Evolutionary conservation across 2,888 invertebrate genomes (phyloP), one percentile per base, ranked within the genome.

Genomic region (Agrochola macilenta): DNA sequence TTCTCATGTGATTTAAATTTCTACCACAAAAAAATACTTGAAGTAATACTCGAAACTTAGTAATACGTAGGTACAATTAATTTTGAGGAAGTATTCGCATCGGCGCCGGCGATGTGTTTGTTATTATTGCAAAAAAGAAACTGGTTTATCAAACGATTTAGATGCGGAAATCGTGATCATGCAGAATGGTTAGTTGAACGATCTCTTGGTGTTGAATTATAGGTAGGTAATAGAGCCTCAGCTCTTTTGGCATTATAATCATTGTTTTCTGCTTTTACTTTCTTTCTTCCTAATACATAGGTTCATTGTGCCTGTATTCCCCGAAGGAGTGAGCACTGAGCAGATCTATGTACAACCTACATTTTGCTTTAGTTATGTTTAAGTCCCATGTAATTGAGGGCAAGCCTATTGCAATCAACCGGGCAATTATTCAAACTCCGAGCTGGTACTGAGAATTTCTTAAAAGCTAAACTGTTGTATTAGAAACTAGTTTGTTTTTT

Each of bases 111-210:
- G 12, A 7, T 26, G 7, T 2, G 7, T 2, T 43, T 5, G 20
- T 39, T 39, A 43, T 26, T 46, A 58, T 12, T 58, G 30, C 0
- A 20, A 12, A 1, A 52, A 35, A 35, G 30, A 35, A 79, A 61
- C 79, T 9, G 35, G 72, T 79, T 63, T 61, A 11, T 52, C 54
- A 54, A 30, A 63, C 26, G 5, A 35, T 79, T 79, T 54, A 39
- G 35, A 49, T 26, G 26, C 35, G 43, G 26, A 46, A 54, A 26
- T 70, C 43, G 71, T 77, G 58, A 69, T 43, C 52, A 35, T 46
- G 20, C 17, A 43, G 14, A 39, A 9, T 1, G 17, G 65, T 65
- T 5, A 8, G 17, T 57, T 77, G 23, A 26, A 46, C 23, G n/a
- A 26, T 46, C 5, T 49, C 68, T 46, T 66, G 43, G 20, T 12